These are phyloP conservation scores for Dynastes grantii DNA, from an alignment of 2,888 invertebrate species.

Conservation along the genomic window DNA sequence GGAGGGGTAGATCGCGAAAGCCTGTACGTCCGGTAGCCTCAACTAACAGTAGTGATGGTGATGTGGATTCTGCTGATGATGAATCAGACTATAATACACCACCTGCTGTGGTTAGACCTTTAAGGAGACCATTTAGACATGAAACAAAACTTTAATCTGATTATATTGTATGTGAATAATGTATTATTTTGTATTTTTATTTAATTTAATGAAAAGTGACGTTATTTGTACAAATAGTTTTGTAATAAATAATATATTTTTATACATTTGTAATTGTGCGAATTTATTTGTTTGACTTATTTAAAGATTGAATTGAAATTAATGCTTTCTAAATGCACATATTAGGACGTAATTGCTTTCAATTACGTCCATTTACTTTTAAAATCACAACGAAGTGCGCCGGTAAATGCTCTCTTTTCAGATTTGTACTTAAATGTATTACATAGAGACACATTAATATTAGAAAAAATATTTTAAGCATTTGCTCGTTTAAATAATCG, in stretches of 20 bases:
- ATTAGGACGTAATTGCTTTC: too few relatives aligned
- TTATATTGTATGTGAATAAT: slow-evolving; percentile 10
- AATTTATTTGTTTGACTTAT: neutral
- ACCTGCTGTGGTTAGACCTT: slow-evolving; percentile 67
- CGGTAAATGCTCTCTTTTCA: too few relatives aligned
- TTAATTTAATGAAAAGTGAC: slow-evolving; percentile 48
- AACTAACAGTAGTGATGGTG: slow-evolving; percentile 90
- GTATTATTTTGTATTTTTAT: slow-evolving; percentile 43
- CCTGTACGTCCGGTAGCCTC: slow-evolving; percentile 82
- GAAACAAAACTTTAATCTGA: slow-evolving; percentile 73
- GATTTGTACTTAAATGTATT: too few relatives aligned
- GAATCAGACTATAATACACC: slow-evolving; percentile 69
- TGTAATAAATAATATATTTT: slow-evolving; percentile 52
- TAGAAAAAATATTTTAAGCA: too few relatives aligned
- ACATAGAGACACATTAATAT: too few relatives aligned
- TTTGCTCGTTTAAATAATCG: too few relatives aligned
- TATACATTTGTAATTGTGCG: slow-evolving; percentile 33
- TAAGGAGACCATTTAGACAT: slow-evolving; percentile 72
- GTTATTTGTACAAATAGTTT: slow-evolving; percentile 53
- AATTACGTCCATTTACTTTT: too few relatives aligned
- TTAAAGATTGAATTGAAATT: too few relatives aligned
- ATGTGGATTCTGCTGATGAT: slow-evolving; percentile 87
- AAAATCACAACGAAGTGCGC: too few relatives aligned
- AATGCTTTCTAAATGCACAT: neutral
- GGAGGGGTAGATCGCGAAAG: slow-evolving; percentile 74